Evolutionary conservation across 1,140 invertebrate genomes (phyloP), one percentile per base, ranked within the genome.

Genomic region (Diabrotica virgifera): DNA sequence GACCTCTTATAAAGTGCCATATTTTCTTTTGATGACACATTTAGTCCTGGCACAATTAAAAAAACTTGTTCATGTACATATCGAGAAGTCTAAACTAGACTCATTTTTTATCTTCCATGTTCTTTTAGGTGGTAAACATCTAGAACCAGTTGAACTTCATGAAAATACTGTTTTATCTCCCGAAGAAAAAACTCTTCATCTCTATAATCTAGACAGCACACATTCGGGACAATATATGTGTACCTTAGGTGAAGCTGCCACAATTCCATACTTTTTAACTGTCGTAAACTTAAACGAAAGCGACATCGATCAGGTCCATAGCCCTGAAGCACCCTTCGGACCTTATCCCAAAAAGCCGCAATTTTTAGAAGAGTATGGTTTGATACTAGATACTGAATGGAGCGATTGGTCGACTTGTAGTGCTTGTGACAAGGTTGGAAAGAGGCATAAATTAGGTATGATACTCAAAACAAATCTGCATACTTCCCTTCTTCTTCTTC

Each of bases 401-500:
- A 79, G 79, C 4, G 63, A 76, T 11, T 88, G 87, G 87, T 83
- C 83, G 10, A 65, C 78, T n/a, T 90, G 88, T 73, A 87, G 85
- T 58, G 75, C 70, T n/a, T 90, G 88, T 71, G 79, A 79, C 11
- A 69, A 72, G 52, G 78, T 84, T 55, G 86, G 86, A 0, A 81
- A 80, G 70, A 78, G 76, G 72, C 72, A 81, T 38, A 78, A 82
- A 60, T 80, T 82, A 57, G 40, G 40, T 46, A 46, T 10, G 40
- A 24, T 24, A 2, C 24, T 4, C 24, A 24, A 24, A 24, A 24
- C 4, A 24, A n/a, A n/a, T n/a, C n/a, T n/a, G n/a, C n/a, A n/a
- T n/a, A n/a, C n/a, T n/a, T 24, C 24, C 4, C 24, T 24, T 24
- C 24, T 24, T 24, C 4, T 24, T 24, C n/a, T n/a, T n/a, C n/a